Base-by-base conservation (phyloP, 2,888 invertebrate genomes). In the Andrena minutula region DNA sequence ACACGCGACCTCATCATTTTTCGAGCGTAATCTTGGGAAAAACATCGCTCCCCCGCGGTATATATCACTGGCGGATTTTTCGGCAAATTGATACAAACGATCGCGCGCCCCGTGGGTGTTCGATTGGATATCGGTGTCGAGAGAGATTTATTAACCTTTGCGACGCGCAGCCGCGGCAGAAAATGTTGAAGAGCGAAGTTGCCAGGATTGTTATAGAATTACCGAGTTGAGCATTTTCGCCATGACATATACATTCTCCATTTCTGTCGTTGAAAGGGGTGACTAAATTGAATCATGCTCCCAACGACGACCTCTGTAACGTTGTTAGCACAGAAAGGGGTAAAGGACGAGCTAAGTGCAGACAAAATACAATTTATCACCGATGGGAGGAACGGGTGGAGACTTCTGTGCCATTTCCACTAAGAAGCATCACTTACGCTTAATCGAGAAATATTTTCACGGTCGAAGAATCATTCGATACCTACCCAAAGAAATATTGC, bases 41-140 rank as follows among this genome's bases (percentile, higher is more conserved):
- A 79, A 74, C 4, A 28, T 63, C 56, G 35, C 78, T 41, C 51
- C n/a, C n/a, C 65, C 32, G 56, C 53, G 23, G 61, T 58, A 76
- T 85, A 83, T 75, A 70, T 86, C 70, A 79, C 5, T 2, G 56
- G 51, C 10, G 7, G 12, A 74, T 28, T 71, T 66, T 63, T 51
- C 20, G 12, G 61, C 16, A 89, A 92, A 92, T 92, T 91, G 90
- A 92, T 89, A 92, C 84, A 91, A 92, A 92, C 83, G 90, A 90
- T 85, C 79, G 65, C 20, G n/a, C 28, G 30, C 41, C 66, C 30
- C 49, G 30, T 2, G 69, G 26, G 47, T 56, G 77, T 77, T 83
- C 73, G 76, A 83, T 75, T 70, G 69, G 65, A 65, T 74, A 41
- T 49, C 26, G 20, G 26, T 61, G 56, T 80, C 28, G 64, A 41